Conservation (phyloP, 1,140 invertebrate species). For the Battus philenor region DNA sequence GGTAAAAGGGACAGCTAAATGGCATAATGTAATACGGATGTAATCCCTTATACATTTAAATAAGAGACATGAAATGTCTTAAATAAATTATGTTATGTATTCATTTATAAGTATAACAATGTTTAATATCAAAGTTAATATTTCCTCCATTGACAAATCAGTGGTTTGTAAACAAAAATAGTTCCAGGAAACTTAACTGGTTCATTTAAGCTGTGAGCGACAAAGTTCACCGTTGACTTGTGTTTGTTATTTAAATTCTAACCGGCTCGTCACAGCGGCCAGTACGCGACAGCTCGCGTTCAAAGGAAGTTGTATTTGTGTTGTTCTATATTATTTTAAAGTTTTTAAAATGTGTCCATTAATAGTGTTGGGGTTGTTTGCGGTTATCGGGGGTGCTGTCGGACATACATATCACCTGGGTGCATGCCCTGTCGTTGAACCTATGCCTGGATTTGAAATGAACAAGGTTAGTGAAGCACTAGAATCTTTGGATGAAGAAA, state of each 20-base stretch:
- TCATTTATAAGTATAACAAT: too few species aligned
- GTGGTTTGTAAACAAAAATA: constrained; percentile 4
- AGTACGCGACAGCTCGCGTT: constrained; percentile 17
- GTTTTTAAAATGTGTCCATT: constrained; percentile 34
- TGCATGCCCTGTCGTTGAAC: constrained; percentile 84
- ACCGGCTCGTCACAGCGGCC: constrained; percentile 18
- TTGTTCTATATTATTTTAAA: constrained; percentile 8
- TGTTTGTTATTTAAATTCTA: constrained; percentile 19
- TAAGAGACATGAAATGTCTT: too few species aligned
- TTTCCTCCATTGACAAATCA: constrained; percentile 1
- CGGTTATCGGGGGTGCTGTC: constrained; percentile 34
- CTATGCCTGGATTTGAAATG: constrained; percentile 83
- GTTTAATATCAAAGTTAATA: neutral
- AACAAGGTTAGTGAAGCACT: constrained; percentile 78
- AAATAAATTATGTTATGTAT: too few species aligned
- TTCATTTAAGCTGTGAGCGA: constrained; percentile 10
- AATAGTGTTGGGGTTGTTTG: constrained; percentile 34
- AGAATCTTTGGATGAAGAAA: too few species aligned
- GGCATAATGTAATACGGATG: too few species aligned
- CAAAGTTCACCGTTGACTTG: constrained; percentile 10
- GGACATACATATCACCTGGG: constrained; percentile 84
- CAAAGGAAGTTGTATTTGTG: constrained; percentile 2
- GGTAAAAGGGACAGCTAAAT: too few species aligned
- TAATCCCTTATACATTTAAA: too few species aligned
- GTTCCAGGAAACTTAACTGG: constrained; percentile 6